Evolutionary conservation across 1,140 invertebrate genomes (phyloP), one percentile per base, ranked within the genome.

Genomic region (Pristionchus pacificus): DNA sequence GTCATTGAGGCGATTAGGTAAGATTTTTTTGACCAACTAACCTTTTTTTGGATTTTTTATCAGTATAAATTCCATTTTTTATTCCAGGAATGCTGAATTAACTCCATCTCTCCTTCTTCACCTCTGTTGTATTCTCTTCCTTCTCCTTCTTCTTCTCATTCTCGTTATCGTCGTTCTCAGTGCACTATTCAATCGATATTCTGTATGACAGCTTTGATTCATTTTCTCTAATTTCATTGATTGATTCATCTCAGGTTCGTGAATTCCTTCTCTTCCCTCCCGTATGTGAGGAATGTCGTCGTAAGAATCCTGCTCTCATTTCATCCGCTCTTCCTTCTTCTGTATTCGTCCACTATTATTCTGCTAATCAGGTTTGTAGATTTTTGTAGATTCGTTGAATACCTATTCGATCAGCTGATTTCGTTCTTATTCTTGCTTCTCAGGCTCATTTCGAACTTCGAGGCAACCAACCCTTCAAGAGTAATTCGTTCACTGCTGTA

Each of bases 401-500:
- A n/a, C n/a, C n/a, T n/a, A n/a, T n/a, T n/a, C n/a, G n/a, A n/a
- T n/a, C n/a, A n/a, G n/a, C n/a, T n/a, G 49, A 31, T 76, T 75
- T 74, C 79, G 73, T 27, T 59, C 70, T 25, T 49, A 30, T 2
- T 14, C 14, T 3, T 29, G 2, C 19, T 55, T 49, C 55, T 66
- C 49, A 84, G 72, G 74, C 71, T 1, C 78, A 82, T 66, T 77
- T 82, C 32, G 80, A 82, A 70, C 71, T 82, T 29, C 69, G 76
- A 55, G 80, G 80, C 28, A 82, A 83, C 70, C 55, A 60, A 57
- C 80, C 80, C 25, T 81, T 82, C 28, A 84, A 84, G 55, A 80
- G 77, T 55, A 82, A 82, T 60, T 83, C 80, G 24, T 82, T 84
- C 59, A 82, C 80, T 25, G 82, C 81, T 28, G 68, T 84, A 32